Evolutionary conservation across 2,797 vertebrate genomes (phyloP).

Genomic region (Myiotriccus ornatus): DNA sequence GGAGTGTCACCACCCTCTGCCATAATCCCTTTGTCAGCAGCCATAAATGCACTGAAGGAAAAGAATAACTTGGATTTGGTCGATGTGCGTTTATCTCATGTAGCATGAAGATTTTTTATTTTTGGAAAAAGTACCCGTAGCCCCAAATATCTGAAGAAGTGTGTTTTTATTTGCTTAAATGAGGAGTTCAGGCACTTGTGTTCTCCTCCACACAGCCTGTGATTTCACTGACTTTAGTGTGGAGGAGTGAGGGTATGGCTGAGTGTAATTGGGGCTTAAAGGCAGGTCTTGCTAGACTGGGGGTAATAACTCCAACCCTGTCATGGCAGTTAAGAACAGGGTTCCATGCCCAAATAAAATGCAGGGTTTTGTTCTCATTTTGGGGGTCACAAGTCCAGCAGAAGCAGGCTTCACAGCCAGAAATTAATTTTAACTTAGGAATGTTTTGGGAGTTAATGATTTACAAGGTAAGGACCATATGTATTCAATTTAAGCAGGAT

Average conservation of each 20-base stretch:
- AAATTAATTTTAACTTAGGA: slow-evolving; percentile 1
- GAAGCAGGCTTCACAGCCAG: not conserved
- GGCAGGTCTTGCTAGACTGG: not conserved
- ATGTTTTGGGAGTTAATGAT: not conserved
- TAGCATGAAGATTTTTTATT: not conserved
- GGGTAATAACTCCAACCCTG: not conserved
- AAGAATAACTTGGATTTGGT: not conserved
- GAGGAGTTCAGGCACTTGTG: not conserved
- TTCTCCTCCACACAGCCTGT: not conserved
- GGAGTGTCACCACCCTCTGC: not conserved
- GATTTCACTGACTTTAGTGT: not conserved
- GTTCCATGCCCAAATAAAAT: not conserved
- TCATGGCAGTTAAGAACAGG: not conserved
- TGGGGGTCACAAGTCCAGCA: not conserved
- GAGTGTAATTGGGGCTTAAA: not conserved
- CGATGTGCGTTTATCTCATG: fast-evolving
- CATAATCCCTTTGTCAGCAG: not conserved
- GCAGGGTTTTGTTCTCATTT: not conserved
- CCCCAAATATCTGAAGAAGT: not conserved
- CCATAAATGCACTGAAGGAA: not conserved
- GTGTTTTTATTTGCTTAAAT: not conserved
- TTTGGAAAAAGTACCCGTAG: not conserved
- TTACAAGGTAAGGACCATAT: slow-evolving; percentile 5
- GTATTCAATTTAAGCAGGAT: not conserved
- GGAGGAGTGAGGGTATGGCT: not conserved